These are phyloP conservation scores for Polyergus mexicanus DNA, from an alignment of 1,140 invertebrate genomes.

Conservation along the genomic window DNA sequence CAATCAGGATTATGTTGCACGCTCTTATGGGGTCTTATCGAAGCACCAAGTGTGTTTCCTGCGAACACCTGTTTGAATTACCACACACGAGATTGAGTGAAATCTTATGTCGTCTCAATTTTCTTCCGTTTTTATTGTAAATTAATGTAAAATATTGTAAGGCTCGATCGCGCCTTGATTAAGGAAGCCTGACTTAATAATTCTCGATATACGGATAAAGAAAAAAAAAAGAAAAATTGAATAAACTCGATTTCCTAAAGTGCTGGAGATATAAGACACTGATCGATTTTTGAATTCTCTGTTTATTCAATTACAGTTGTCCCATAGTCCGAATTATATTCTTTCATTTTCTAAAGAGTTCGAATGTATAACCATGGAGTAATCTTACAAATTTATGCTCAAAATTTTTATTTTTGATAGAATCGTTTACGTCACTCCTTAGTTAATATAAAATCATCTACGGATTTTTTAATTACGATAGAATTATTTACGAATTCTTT, in stretches of 20 bases:
- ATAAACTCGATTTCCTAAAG: not conserved
- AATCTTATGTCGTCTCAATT: constrained; percentile 34
- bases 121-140: not conserved
- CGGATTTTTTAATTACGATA: too few species aligned
- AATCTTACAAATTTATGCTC: not conserved
- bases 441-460: too few species aligned
- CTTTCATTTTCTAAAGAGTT: too few species aligned
- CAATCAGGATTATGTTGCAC: constrained; percentile 79
- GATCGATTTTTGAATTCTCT: too few species aligned
- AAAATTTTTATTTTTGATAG: not conserved
- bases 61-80: constrained; percentile 27
- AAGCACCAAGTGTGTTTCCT: constrained; percentile 40
- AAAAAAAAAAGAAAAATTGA: constrained; percentile 2
- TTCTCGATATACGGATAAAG: not conserved
- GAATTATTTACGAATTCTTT: too few species aligned
- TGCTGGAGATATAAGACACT: too few species aligned
- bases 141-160: constrained; percentile 3
- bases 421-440: too few species aligned
- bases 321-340: too few species aligned
- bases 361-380: not conserved
- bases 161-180: not conserved
- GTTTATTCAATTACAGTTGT: too few species aligned
- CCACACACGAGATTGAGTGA: constrained; percentile 18
- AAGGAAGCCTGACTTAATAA: not conserved
- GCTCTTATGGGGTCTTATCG: constrained; percentile 75